A percentile compares a stretch with the other conserved stretches of the same genome.
These are phyloP conservation scores for Montipora sp. DNA, from an alignment of 64 coral and sea anemone genomes.

Conservation along the genomic window DNA sequence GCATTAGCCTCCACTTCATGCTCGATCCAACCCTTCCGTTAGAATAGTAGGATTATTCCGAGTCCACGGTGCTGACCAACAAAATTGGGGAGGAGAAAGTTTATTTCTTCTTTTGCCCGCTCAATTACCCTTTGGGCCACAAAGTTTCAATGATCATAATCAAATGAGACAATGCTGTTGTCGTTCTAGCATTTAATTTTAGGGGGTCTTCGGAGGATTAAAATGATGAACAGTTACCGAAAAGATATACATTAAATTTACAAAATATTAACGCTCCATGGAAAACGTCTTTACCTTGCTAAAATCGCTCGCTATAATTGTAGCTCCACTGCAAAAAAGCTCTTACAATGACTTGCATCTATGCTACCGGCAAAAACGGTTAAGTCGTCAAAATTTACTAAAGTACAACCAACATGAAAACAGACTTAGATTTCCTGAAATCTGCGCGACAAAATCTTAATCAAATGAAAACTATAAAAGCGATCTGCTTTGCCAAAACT, in stretches of 20 bases:
- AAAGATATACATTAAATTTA: background rate
- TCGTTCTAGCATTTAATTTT: constrained; percentile 11
- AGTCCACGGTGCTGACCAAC: too few relatives aligned
- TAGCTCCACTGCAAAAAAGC: too few relatives aligned
- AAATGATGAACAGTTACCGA: background rate
- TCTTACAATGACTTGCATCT: background rate
- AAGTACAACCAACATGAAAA: background rate
- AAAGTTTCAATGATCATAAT: too few relatives aligned
- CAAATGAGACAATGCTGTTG: background rate
- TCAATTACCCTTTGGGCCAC: too few relatives aligned
- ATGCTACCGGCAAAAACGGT: background rate
- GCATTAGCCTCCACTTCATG: too few relatives aligned
- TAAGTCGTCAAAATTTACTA: background rate
- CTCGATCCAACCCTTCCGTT: too few relatives aligned
- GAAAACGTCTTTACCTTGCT: background rate
- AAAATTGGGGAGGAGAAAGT: too few relatives aligned
- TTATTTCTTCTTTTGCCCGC: too few relatives aligned
- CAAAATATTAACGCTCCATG: background rate
- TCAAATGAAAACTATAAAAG: background rate
- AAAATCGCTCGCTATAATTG: too few relatives aligned
- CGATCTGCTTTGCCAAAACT: background rate
- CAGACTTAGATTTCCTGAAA: background rate
- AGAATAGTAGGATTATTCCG: too few relatives aligned
- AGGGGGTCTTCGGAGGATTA: constrained; percentile 4
- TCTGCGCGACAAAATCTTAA: background rate